These are phyloP conservation scores for Drosophila erecta DNA, from an alignment of 1,140 invertebrate species.

Conservation along the genomic window DNA sequence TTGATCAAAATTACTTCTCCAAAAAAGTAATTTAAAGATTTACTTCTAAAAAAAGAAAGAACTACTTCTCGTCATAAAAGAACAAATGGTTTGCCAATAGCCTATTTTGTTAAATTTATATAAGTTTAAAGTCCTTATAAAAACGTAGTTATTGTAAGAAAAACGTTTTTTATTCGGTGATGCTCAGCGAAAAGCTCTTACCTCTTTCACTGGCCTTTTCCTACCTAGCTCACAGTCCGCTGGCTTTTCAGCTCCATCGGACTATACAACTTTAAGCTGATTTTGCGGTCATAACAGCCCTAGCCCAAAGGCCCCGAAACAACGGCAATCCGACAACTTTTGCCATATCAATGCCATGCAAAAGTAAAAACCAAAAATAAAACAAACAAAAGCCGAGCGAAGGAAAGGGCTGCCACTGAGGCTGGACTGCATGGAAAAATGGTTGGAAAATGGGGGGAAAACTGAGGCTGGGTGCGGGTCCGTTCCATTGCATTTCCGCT, in stretches of 20 bases:
- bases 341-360: slow-evolving; percentile 60
- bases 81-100: too few relatives aligned
- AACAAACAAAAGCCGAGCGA: slow-evolving; percentile 5
- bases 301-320: slow-evolving; percentile 20
- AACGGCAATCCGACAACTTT: slow-evolving; percentile 51
- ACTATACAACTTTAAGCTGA: slow-evolving; percentile 44
- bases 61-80: too few relatives aligned
- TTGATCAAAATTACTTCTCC: too few relatives aligned
- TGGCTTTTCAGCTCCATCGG: slow-evolving; percentile 37
- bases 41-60: too few relatives aligned
- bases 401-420: slow-evolving; percentile 11
- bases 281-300: slow-evolving; percentile 51
- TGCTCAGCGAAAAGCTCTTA: neutral
- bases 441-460: slow-evolving; percentile 17
- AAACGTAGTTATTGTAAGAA: too few relatives aligned
- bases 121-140: neutral
- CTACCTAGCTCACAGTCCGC: slow-evolving; percentile 10
- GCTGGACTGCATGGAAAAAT: slow-evolving; percentile 3
- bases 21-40: too few relatives aligned
- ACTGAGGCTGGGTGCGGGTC: slow-evolving; percentile 2
- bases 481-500: slow-evolving; percentile 71
- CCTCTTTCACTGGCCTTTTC: neutral
- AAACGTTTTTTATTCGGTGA: too few relatives aligned
- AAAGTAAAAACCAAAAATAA: slow-evolving; percentile 28
- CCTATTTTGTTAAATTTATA: too few relatives aligned